Evolutionary conservation across 23 tunicate genomes (phyloP), one percentile per base, ranked within the genome.

Genomic region (Styela plicata): DNA sequence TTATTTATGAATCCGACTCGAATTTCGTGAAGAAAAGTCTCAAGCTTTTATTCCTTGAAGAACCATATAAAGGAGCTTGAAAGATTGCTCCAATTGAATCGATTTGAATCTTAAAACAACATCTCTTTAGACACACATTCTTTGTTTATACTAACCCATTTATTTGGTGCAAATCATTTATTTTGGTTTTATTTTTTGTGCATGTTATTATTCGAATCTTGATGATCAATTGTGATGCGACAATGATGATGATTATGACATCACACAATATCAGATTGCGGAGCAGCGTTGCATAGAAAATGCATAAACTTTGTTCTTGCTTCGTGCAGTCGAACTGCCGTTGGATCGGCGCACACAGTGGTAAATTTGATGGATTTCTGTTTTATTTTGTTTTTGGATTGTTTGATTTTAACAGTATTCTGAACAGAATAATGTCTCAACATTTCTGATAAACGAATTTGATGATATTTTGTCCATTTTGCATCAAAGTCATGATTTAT

Each of bases 281-380:
- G 85, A 27, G 83, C 86, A 33, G 85, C 97, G 23, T 30, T 91
- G 32, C 97, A 91, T 65, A 91, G 83, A 65, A 91, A 84, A 79
- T 91, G 97, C 73, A 35, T 74, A 21, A 36, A 34, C 17, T 79
- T 16, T 62, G 68, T 91, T 1, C 80, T 91, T 25, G 83, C 63
- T 24, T 83, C 87, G 1, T 91, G 97, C 80, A 87, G 85, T 44
- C 83, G 85, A 31, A 74, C 85, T 24, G 90, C 97, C n/a, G 69
- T 82, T 23, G 69, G 86, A 30, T 69, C 85, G 34, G 85, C 87
- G 16, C 76, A 85, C 2, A 91, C 86, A 53, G 29, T 73, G 97
- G 97, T 91, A 63, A 78, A 73, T 64, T 21, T 61, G 16, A 63
- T 31, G 28, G 22, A 62, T 64, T 63, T 76, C 3, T 76, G 3